phyloP scores from a whole-genome alignment of 2,888 invertebrate species.

The Catonia carolina region DNA sequence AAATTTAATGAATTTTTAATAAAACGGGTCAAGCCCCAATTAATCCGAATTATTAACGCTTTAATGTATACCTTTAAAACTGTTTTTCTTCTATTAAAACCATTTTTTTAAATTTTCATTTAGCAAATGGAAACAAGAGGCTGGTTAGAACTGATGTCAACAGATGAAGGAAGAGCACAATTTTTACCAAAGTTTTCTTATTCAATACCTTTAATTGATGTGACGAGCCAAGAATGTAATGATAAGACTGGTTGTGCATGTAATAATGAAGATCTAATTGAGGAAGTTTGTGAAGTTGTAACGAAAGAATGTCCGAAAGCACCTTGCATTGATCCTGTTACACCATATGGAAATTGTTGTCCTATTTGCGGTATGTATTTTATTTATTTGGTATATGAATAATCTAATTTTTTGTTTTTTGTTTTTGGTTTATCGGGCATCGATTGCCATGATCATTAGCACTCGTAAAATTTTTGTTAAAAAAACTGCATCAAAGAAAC shows the following conservation, averaged over 20 bases:
- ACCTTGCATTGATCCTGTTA: constrained; percentile 29
- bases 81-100: no score
- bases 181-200: constrained; percentile 15
- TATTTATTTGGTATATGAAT: no score
- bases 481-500: no score
- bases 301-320: constrained; percentile 22
- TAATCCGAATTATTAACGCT: no score
- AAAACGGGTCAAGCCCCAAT: background rate
- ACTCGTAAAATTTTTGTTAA: no score
- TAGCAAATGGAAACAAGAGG: constrained; percentile 22
- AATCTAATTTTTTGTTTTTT: no score
- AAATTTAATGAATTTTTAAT: no score
- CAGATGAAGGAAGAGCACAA: constrained; percentile 22
- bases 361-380: constrained; percentile 30
- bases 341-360: constrained; percentile 33
- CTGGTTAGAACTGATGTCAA: constrained; percentile 20
- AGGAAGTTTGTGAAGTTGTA: constrained; percentile 27
- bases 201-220: background rate
- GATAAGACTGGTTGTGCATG: constrained; percentile 29
- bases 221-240: background rate
- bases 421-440: no score
- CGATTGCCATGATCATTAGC: no score
- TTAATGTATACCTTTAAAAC: no score
- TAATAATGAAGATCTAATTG: constrained; percentile 23
- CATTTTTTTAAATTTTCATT: no score